Percentiles rank a stretch among this genome's conserved stretches.
Conservation (phyloP, 2,888 invertebrate species). For the Elgonia sp. region DNA sequence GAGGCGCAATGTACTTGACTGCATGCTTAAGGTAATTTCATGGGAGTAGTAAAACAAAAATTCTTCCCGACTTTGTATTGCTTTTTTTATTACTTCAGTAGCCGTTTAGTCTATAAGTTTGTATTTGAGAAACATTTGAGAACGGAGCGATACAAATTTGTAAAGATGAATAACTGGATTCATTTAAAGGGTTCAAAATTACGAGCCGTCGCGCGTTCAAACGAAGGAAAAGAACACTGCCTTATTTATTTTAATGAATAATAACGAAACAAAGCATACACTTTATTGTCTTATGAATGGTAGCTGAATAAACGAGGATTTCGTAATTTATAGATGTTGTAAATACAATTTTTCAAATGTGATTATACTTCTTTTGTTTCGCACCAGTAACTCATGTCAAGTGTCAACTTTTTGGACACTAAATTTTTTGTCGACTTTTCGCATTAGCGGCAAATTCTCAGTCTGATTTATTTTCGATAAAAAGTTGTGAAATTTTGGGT, state of each 20-base stretch:
- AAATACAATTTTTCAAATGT: constrained; percentile 70
- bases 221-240: constrained; percentile 83
- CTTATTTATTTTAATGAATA: constrained; percentile 86
- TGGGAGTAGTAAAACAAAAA: constrained; percentile 69
- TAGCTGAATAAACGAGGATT: constrained; percentile 84
- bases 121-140: constrained; percentile 5
- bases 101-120: constrained; percentile 11
- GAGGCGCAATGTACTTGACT: constrained; percentile 44
- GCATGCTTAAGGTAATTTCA: constrained; percentile 74
- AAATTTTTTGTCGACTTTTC: constrained; percentile 81
- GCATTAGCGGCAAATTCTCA: not conserved
- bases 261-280: constrained; percentile 79
- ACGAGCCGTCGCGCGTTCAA: constrained; percentile 44
- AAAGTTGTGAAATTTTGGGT: not conserved
- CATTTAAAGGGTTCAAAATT: not conserved
- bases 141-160: not conserved
- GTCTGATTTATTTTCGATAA: not conserved
- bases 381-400: constrained; percentile 63
- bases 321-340: constrained; percentile 79
- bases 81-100: not conserved
- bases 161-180: constrained; percentile 12
- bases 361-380: constrained; percentile 59
- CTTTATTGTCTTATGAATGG: constrained; percentile 79
- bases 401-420: constrained; percentile 80
- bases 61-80: not conserved